Evolutionary conservation across 2,888 invertebrate species (phyloP), one percentile per base, ranked within the genome.

Genomic region (Phalera bucephala): DNA sequence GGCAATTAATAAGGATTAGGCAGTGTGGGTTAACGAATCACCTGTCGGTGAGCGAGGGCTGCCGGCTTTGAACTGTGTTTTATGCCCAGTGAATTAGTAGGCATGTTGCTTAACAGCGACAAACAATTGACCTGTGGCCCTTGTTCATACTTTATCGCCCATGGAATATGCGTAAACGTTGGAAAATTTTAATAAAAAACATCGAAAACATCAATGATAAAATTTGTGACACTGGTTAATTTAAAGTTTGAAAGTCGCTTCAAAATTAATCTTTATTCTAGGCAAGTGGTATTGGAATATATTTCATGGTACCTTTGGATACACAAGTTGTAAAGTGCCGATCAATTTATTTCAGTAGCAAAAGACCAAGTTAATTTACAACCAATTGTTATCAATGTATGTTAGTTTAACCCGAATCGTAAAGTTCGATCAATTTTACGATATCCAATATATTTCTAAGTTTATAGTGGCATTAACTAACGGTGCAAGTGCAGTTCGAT

Each of bases 1-100:
- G 78, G 45, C 83, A 67, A 87, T 88, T 85, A 84, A 86, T 88
- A 78, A 83, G 83, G 73, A 78, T 83, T 85, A 81, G 27, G 14
- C 5, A 69, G 69, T 64, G 76, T 59, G 63, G 72, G 72, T 72
- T 78, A 78, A 84, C 68, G 65, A 77, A 80, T 80, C 65, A 75
- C 71, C 79, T 80, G 78, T 76, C 74, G 52, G 45, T 55, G 58
- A 49, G 45, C 66, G 65, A 65, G 59, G 57, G 50, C 51, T 43
- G 52, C 44, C 48, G 42, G 58, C 65, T 72, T 72, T 68, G 64
- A 64, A 64, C 51, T 54, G 41, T 50, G 47, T 41, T 59, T 59
- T 52, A 59, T 55, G 41, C 34, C 37, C 40, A 25, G 27, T 45
- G 55, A 49, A 35, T n/a, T 46, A 52, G 44, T 31, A 39, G 21